These are phyloP conservation scores for Agrochola lota DNA, from an alignment of 2,888 invertebrate genomes.

Conservation along the genomic window DNA sequence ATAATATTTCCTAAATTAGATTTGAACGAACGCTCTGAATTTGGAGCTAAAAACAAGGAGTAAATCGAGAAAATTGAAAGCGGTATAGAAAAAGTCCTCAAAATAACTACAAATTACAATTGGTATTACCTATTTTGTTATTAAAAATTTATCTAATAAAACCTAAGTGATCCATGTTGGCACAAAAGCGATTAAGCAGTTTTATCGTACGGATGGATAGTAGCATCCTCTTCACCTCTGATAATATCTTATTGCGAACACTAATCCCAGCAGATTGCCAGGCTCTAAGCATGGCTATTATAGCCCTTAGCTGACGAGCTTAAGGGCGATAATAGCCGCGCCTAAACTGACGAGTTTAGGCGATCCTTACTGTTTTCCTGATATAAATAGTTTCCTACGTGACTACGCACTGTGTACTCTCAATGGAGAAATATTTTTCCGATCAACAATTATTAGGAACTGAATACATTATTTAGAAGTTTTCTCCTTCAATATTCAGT, in stretches of 20 bases:
- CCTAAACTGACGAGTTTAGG: background rate
- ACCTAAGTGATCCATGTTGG: background rate
- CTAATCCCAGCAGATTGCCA: conserved; percentile 37
- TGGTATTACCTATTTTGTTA: no score
- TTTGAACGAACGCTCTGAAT: background rate
- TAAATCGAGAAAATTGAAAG: background rate
- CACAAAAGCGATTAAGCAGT: conserved; percentile 1
- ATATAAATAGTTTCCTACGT: conserved; percentile 9
- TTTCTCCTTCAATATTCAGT: conserved; percentile 37
- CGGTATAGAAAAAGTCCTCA: no score
- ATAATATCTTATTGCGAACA: conserved; percentile 39
- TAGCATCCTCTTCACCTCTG: conserved; percentile 12
- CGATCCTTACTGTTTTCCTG: background rate
- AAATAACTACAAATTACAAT: no score
- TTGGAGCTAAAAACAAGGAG: conserved; percentile 1
- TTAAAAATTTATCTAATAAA: background rate
- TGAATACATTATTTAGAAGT: conserved; percentile 5
- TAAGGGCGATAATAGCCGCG: no score
- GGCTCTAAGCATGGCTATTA: conserved; percentile 14
- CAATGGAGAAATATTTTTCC: conserved; percentile 21
- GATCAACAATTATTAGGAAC: conserved; percentile 12
- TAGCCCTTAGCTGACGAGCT: background rate
- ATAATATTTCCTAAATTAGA: conserved; percentile 1
- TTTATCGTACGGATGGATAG: conserved; percentile 14
- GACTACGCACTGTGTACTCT: conserved; percentile 8